Evolutionary conservation across 2,888 invertebrate species (phyloP), one percentile per base, ranked within the genome.

Genomic region (Pomacea canaliculata): DNA sequence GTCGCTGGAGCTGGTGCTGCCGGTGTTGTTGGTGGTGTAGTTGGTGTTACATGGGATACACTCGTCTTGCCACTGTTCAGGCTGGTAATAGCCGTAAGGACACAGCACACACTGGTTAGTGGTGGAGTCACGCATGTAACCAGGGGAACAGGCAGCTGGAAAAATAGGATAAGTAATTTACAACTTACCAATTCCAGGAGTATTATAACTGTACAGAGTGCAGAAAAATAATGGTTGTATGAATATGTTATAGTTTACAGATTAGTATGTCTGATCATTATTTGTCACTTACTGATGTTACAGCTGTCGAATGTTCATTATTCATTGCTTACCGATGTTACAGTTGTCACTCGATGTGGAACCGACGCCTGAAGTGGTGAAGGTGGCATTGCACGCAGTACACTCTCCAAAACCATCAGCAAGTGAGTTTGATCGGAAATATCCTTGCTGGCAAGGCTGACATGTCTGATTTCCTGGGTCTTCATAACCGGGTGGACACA

Each of bases 31-130:
- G 16, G 82, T 82, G 48, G 73, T 76, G 37, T 59, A 76, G 48
- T 76, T 76, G n/a, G 63, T 66, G 5, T 76, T 70, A 66, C 83
- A 83, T 16, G 16, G 48, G 49, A 77, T 94, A 88, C 99, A 99
- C 0, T 96, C 94, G 0, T 97, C 96, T 85, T 97, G 96, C 79
- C 89, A 91, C 65, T 85, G 83, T 19, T 84, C 76, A 51, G 89
- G 85, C 23, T 83, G 70, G 70, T 82, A 85, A 77, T 79, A 84
- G 51, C 91, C 91, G n/a, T 84, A 80, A 0, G 83, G 94, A 87
- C 98, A 98, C 18, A 95, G 94, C 62, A 94, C 92, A 89, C 98
- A 98, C 23, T 12, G n/a, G 59, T 71, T 51, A 7, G 93, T 93
- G 66, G 93, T 81, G 46, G 81, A 93, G 81, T 96, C 94, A 87